A percentile compares a stretch with the other conserved stretches of the same genome.
phyloP scores from a whole-genome alignment of 1,140 invertebrate genomes.

The Solenopsis invicta region DNA sequence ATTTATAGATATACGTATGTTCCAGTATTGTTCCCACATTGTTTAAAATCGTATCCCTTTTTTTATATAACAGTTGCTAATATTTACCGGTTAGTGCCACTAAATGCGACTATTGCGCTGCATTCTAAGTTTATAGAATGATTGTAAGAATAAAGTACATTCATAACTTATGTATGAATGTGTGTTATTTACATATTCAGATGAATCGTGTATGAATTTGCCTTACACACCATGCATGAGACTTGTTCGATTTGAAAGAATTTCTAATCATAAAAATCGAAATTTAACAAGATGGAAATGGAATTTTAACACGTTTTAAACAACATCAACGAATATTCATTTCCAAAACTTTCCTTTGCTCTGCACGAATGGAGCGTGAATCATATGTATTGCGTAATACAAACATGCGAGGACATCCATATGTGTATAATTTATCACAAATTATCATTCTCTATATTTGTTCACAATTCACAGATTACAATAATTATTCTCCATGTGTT shows the following conservation, averaged over 20 bases:
- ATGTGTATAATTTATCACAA: conserved; percentile 50
- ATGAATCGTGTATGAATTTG: neutral
- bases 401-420: conserved; percentile 33
- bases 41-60: conserved; percentile 33
- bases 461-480: conserved; percentile 52
- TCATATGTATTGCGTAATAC: conserved; percentile 44
- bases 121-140: conserved; percentile 32
- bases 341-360: conserved; percentile 22
- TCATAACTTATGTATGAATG: neutral
- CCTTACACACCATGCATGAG: neutral
- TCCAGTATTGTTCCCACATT: conserved; percentile 18
- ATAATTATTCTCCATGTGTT: conserved; percentile 63
- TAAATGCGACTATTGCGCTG: conserved; percentile 19
- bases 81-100: conserved; percentile 13
- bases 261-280: neutral
- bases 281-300: neutral
- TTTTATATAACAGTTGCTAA: conserved; percentile 33
- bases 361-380: conserved; percentile 29
- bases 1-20: conserved; percentile 26
- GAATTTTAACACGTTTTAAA: neutral
- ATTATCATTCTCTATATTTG: conserved; percentile 55
- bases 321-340: conserved; percentile 24
- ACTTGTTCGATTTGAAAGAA: neutral
- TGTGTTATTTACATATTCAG: conserved; percentile 10
- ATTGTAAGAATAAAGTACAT: conserved; percentile 21